Evolutionary conservation across 2,797 vertebrate species (phyloP), one percentile per base, ranked within the genome.

Genomic region (Nannoperca obscura): DNA sequence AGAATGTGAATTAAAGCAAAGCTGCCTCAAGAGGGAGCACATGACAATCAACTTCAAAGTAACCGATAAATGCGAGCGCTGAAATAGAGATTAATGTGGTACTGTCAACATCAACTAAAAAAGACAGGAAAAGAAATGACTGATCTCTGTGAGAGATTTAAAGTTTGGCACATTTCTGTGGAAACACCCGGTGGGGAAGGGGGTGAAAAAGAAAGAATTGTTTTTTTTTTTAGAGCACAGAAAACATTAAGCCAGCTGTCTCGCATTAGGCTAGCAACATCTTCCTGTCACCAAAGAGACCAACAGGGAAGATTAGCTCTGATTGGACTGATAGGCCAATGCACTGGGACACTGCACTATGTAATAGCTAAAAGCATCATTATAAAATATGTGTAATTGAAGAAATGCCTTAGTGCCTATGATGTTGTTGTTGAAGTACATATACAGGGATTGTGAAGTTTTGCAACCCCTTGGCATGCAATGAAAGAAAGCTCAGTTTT

Each of bases 191-290:
- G 82, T 91, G 87, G 89, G 82, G 86, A 82, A 82, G 74, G 88
- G 89, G 50, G 81, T 53, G 50, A 75, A 76, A 77, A 67, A 81
- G 84, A 89, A 86, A 89, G 78, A 84, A 73, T 85, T 78, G 84
- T 73, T 32, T 32, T 32, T 32, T 83, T 84, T 60, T 70, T 85
- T 81, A 75, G 44, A 85, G 91, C 80, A 76, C 81, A 84, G 80
- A 87, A 86, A 88, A 88, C 68, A 89, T 78, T 79, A 81, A 89
- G 85, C 93, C 94, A 95, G 94, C 93, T 95, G 95, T 93, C 93
- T 95, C 93, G 95, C 94, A 95, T 96, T 96, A 95, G 89, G 81
- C 86, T 83, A 90, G 90, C 93, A 94, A 92, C 93, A 93, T 95
- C 92, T 92, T 93, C 83, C 84, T 88, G 93, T 95, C 94, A 95